A percentile compares a stretch with the other conserved stretches of the same genome.
Conservation (phyloP, 2,888 invertebrate genomes). For the Brenthis hecate region DNA sequence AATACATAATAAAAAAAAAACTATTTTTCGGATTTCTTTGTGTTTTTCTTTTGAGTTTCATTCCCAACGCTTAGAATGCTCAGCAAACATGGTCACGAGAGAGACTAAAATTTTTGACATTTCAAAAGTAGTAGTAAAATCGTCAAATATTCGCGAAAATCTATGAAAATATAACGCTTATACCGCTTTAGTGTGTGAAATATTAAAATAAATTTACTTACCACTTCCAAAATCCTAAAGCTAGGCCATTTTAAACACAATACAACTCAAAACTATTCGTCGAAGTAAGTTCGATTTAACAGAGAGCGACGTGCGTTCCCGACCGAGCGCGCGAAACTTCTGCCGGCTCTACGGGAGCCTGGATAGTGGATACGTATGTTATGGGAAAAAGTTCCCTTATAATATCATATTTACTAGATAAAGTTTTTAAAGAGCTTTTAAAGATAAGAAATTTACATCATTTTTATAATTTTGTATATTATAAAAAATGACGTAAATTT, state of each 20-base stretch:
- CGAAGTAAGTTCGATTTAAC: conserved; percentile 41
- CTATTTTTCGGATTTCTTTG: no score
- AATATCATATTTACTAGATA: background rate
- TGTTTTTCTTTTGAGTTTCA: no score
- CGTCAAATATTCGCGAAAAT: background rate
- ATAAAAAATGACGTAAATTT: no score
- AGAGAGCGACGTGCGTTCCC: conserved; percentile 57
- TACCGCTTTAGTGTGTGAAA: background rate
- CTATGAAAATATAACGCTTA: background rate
- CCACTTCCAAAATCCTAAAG: conserved; percentile 23
- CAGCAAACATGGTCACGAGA: no score
- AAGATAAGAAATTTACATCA: no score
- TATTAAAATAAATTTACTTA: conserved; percentile 12
- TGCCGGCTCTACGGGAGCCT: conserved; percentile 42
- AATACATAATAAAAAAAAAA: no score
- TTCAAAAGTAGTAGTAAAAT: no score
- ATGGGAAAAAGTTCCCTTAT: background rate
- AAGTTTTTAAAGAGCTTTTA: conserved; percentile 4
- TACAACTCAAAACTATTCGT: conserved; percentile 31
- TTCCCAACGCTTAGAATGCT: no score
- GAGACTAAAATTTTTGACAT: no score
- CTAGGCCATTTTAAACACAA: conserved; percentile 23
- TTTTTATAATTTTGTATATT: no score
- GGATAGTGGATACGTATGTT: background rate
- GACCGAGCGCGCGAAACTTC: conserved; percentile 59